Base-by-base conservation (phyloP, 2,888 invertebrate genomes). In the Macrosoma leucophasiata region DNA sequence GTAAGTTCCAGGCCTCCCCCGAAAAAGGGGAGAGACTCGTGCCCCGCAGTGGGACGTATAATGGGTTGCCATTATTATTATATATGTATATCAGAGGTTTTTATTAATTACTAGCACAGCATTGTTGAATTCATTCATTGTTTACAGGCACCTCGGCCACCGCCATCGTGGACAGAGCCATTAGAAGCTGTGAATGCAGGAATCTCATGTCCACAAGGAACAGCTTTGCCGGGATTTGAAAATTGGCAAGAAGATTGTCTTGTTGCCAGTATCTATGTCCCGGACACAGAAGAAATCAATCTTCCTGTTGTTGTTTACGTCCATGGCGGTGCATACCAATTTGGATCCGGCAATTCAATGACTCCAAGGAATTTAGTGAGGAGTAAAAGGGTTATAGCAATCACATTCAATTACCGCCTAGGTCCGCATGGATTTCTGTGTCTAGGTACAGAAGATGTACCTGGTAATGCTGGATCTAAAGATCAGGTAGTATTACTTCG, bases 291-390 rank as follows among this genome's bases (percentile, higher is more conserved):
- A 7, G 25, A 40, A 8, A 44, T 33, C 2, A 46, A 45, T 5
- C 28, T 55, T 7, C 69, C 82, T 2, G 81, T 82, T 1, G 41
- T 78, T 29, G 68, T 82, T 7, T 52, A 60, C 24, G 52, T 82
- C 2, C 84, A 82, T 29, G 81, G 81, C 10, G 82, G 82, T 3
- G 75, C 61, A 2, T 78, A 64, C 32, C 55, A 68, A 43, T 27
- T 55, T 2, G 78, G 76, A 4, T 53, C 39, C 14, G 71, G 75
- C 1, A 52, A 64, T 31, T 40, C 36, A 4, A 11, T 13, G 2
- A 31, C 17, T 10, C 2, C 50, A 0, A 46, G 50, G 3, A 51
- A 45, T 4, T 59, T 60, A 29, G 40, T 69, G 7, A 48, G 50
- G 2, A 42, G 41, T 0, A 51, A 60, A n/a, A 38, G 64, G 42